Base-by-base conservation (phyloP, 2,113 vertebrate species). In the Phoenicopterus ruber region DNA sequence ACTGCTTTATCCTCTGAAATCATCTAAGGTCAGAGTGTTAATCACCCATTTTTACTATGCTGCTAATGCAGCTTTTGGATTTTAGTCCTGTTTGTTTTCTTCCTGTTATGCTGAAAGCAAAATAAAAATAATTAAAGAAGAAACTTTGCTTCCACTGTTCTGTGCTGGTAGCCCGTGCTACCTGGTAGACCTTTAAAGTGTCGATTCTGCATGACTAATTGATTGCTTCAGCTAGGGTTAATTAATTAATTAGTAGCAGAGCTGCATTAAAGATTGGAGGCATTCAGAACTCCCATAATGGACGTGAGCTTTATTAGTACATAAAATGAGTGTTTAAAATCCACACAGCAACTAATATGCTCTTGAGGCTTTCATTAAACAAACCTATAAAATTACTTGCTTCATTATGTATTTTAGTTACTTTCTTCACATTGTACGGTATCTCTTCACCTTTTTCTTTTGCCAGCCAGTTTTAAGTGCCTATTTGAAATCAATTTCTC, bases 401-500 rank as follows among this genome's bases (percentile, higher is more conserved):
- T 99, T 99, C 99, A 99, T 99, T 99, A 99, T 99, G 99, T 99
- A 99, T 99, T 99, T 99, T 98, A 98, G 97, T 96, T 94, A 98
- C 98, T 99, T 98, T 98, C 98, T 98, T 98, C 97, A 98, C 98
- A 98, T 98, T 98, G 97, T 97, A 89, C 24, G 96, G 97, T 98
- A 98, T 99, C 98, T 97, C 98, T 98, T 98, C 97, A 98, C 98
- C 98, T 97, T 98, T 98, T 97, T 98, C 97, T 98, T 95, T 98
- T 96, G 96, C 98, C 98, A 98, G 98, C 98, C 98, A 98, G 98
- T 99, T 99, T 99, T 99, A 99, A 99, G 98, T 99, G 99, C 98
- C 99, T 99, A 99, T 99, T 99, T 99, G 99, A 99, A 99, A 99
- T 99, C 99, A 99, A 99, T 99, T 99, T 99, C 99, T 99, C 99